Percentiles rank a stretch among this genome's conserved stretches.
Conservation (phyloP, 2,888 invertebrate species). For the Mythimna loreyi region DNA sequence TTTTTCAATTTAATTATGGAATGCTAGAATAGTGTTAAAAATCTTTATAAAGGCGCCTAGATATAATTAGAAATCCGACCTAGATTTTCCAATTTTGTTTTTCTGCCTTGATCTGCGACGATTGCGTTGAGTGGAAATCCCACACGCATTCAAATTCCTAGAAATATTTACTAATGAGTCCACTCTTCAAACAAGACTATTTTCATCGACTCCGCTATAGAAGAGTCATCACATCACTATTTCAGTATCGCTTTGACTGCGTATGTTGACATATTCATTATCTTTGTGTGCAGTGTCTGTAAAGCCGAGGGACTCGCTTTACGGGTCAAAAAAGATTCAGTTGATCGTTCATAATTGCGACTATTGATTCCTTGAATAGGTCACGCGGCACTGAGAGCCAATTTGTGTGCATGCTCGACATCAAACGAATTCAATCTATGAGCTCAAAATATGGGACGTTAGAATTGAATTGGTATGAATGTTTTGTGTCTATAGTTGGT, state of each 20-base stretch:
- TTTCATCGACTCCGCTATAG: conserved; percentile 22
- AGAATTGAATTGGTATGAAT: conserved; percentile 19
- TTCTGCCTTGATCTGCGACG: too few species aligned
- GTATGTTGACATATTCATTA: conserved; percentile 71
- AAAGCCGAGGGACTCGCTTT: conserved; percentile 37
- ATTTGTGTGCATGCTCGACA: conserved; percentile 40
- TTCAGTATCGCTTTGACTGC: conserved; percentile 52
- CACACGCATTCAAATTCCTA: too few species aligned
- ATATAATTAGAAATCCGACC: background rate
- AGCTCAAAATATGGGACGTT: conserved; percentile 8
- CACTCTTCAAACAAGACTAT: background rate
- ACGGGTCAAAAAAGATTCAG: conserved; percentile 43
- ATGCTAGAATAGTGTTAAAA: background rate
- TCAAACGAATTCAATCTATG: conserved; percentile 37
- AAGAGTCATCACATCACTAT: conserved; percentile 38
- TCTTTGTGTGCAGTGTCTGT: conserved; percentile 59
- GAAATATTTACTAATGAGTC: background rate
- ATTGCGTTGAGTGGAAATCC: too few species aligned
- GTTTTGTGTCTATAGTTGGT: conserved; percentile 35
- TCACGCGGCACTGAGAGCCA: conserved; percentile 29
- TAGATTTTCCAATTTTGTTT: too few species aligned
- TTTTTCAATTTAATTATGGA: background rate
- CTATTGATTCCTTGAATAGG: conserved; percentile 58
- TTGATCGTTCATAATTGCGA: conserved; percentile 63
- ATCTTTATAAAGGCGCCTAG: background rate